Conservation (phyloP, 2,888 invertebrate genomes). For the Drosophila setosimentum region DNA sequence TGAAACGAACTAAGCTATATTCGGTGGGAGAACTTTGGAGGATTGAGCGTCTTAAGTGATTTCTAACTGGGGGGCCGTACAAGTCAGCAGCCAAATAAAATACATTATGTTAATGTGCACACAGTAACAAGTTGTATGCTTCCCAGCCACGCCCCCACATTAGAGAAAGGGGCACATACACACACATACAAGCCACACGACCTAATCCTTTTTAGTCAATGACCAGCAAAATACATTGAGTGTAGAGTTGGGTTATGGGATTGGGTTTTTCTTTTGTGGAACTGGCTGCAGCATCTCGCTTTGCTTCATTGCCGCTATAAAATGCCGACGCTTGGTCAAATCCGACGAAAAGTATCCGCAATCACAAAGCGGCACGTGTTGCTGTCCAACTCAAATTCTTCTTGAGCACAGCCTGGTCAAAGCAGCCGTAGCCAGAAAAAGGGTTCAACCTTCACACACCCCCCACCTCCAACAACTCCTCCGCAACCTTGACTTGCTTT, state of each 20-base stretch:
- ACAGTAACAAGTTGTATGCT: constrained; percentile 66
- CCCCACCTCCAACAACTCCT: not conserved
- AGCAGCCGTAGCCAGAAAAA: constrained; percentile 47
- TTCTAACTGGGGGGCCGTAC: constrained; percentile 50
- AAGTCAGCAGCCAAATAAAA: constrained; percentile 65
- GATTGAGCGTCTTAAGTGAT: constrained; percentile 66
- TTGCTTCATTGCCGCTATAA: constrained; percentile 50
- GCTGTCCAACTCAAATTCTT: constrained; percentile 45
- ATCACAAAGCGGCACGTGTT: constrained; percentile 72
- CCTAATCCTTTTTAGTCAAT: constrained; percentile 61
- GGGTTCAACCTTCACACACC: constrained; percentile 42
- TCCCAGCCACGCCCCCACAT: constrained; percentile 47
- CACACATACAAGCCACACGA: constrained; percentile 37
- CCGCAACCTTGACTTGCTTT: constrained; percentile 4
- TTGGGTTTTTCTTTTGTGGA: constrained; percentile 21
- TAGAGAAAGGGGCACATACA: constrained; percentile 23
- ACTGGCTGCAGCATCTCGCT: constrained; percentile 10
- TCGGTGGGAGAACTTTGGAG: constrained; percentile 8
- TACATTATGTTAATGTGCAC: constrained; percentile 76
- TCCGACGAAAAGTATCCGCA: constrained; percentile 56
- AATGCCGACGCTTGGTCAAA: constrained; percentile 42
- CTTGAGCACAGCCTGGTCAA: constrained; percentile 2
- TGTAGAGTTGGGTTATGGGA: constrained; percentile 18
- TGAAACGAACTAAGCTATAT: constrained; percentile 24
- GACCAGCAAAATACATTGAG: constrained; percentile 61